Percentiles rank a stretch among this genome's conserved stretches.
Evolutionary conservation across 2,888 invertebrate species (phyloP).

Genomic region (Dasysyrphus albostriatus): DNA sequence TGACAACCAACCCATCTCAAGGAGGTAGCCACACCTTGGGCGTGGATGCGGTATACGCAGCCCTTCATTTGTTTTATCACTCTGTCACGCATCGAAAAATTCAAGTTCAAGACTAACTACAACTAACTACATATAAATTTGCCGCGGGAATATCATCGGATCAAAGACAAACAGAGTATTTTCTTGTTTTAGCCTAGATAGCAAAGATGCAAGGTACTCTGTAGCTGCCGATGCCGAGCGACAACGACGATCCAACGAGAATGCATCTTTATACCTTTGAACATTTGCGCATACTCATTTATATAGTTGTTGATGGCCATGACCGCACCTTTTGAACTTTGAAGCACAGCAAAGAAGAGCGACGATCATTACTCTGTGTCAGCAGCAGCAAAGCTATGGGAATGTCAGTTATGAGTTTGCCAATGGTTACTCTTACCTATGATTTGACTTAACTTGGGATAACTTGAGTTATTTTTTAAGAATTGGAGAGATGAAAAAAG

Average conservation of each 20-base stretch:
- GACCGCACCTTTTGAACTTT: constrained; percentile 58
- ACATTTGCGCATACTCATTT: constrained; percentile 38
- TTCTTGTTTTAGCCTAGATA: constrained; percentile 19
- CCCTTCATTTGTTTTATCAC: neutral
- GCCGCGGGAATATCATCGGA: neutral
- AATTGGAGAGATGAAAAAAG: neutral
- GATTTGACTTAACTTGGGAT: neutral
- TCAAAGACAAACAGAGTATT: constrained; percentile 10
- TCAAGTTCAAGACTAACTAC: constrained; percentile 57
- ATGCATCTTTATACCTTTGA: constrained; percentile 17
- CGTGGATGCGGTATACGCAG: constrained; percentile 1
- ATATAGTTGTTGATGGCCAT: constrained; percentile 40
- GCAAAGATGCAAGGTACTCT: too few relatives aligned
- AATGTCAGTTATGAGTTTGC: constrained; percentile 46
- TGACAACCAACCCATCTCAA: constrained; percentile 25
- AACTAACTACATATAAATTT: constrained; percentile 11
- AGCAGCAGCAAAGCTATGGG: neutral
- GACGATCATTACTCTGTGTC: constrained; percentile 37
- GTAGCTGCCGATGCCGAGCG: neutral
- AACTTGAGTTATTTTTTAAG: neutral
- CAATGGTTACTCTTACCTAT: neutral
- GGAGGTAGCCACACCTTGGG: constrained; percentile 48
- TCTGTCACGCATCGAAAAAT: constrained; percentile 58
- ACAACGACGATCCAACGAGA: neutral
- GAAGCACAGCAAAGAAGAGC: neutral